A percentile compares a stretch with the other conserved stretches of the same genome.
phyloP scores from a whole-genome alignment of 1,140 invertebrate genomes.

The Trichogramma pretiosum region DNA sequence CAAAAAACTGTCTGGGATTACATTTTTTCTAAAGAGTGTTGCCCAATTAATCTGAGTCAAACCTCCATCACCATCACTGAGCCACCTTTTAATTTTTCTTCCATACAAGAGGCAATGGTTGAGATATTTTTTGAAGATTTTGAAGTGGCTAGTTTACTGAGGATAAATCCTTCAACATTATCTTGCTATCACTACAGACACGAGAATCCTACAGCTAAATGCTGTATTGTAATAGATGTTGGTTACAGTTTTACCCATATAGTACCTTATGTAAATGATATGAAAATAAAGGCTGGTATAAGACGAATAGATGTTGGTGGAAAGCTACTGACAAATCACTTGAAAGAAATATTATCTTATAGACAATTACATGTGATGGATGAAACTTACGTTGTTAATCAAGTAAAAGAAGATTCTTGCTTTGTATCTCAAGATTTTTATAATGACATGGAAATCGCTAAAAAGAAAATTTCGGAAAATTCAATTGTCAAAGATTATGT shows the following conservation, averaged over 20 bases:
- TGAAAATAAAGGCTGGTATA: conserved; percentile 68
- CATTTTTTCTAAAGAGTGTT: conserved; percentile 82
- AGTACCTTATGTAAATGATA: conserved; percentile 86
- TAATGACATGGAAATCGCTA: conserved; percentile 72
- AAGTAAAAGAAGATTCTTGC: conserved; percentile 96
- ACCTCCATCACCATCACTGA: conserved; percentile 85
- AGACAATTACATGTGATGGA: conserved; percentile 97
- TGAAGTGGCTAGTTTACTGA: conserved; percentile 75
- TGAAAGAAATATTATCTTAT: conserved; percentile 97
- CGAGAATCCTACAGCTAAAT: conserved; percentile 51
- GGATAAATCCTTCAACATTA: conserved; percentile 68
- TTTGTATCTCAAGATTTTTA: conserved; percentile 86
- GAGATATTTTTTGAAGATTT: conserved; percentile 99
- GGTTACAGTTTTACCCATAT: conserved; percentile 96
- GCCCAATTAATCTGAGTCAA: conserved; percentile 67
- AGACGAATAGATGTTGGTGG: conserved; percentile 90
- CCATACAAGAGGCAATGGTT: conserved; percentile 84
- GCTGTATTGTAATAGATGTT: conserved; percentile 82
- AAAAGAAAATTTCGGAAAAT: conserved; percentile 56
- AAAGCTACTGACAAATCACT: conserved; percentile 93
- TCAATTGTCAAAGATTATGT: conserved; percentile 83
- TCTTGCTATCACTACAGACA: conserved; percentile 57
- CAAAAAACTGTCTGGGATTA: conserved; percentile 96
- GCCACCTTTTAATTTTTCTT: conserved; percentile 87
- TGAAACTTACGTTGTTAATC: conserved; percentile 97